phyloP scores from a whole-genome alignment of 64 coral and sea anemone genomes.

The Trachythela sp. region DNA sequence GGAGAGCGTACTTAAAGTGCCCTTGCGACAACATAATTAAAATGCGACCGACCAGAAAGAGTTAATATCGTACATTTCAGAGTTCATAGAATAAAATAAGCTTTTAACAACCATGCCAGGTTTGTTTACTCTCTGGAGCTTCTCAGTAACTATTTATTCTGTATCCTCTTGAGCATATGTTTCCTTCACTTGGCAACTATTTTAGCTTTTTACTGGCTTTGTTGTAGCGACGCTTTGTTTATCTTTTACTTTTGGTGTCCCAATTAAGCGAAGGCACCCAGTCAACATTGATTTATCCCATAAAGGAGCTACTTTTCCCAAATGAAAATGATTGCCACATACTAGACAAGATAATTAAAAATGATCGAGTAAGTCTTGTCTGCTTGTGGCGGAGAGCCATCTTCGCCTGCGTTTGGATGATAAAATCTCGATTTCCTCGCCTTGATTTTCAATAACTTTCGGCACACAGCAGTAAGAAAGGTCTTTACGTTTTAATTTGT shows the following conservation, averaged over 20 bases:
- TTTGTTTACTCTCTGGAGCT: slow-evolving; percentile 25
- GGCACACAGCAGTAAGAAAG: slow-evolving; percentile 46
- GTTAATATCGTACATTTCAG: slow-evolving; percentile 35
- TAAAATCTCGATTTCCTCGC: slow-evolving; percentile 42
- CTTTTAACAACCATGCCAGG: slow-evolving; percentile 34
- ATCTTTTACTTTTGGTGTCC: slow-evolving; percentile 49
- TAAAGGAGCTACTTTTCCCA: slow-evolving; percentile 40
- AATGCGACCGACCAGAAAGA: too few species aligned
- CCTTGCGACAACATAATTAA: too few species aligned
- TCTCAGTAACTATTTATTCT: neutral
- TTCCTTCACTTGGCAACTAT: slow-evolving; percentile 36
- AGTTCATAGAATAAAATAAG: slow-evolving; percentile 17
- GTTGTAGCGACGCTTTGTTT: neutral
- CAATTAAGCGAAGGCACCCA: slow-evolving; percentile 47
- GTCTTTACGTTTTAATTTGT: slow-evolving; percentile 34
- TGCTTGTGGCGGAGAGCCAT: slow-evolving; percentile 43
- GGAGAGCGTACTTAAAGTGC: too few species aligned
- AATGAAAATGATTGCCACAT: slow-evolving; percentile 57
- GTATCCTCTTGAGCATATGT: neutral
- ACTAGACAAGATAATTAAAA: too few species aligned
- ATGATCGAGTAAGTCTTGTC: slow-evolving; percentile 49
- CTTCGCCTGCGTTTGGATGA: slow-evolving; percentile 38
- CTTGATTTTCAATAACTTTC: slow-evolving; percentile 53
- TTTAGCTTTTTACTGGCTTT: slow-evolving; percentile 40
- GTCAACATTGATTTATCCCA: slow-evolving; percentile 53